Evolutionary conservation across 2,113 vertebrate genomes (phyloP).

Genomic region (Colistium nudipinnis): DNA sequence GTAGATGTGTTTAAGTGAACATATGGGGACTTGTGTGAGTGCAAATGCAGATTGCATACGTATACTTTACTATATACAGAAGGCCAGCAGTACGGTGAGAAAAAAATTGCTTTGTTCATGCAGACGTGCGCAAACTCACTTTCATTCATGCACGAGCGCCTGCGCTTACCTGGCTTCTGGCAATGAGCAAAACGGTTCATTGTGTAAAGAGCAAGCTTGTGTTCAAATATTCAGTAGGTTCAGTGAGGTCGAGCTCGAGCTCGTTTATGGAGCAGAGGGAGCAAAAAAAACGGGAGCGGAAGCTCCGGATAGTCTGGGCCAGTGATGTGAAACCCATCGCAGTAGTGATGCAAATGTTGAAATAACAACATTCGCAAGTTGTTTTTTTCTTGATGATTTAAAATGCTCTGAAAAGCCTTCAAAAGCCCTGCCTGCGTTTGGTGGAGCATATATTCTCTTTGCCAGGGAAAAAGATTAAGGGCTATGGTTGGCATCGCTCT

Average conservation of each 20-base stretch:
- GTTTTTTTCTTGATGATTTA: too few relatives aligned
- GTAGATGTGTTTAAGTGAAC: too few relatives aligned
- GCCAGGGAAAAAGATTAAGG: neutral
- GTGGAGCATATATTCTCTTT: neutral
- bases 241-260: conserved; percentile 53
- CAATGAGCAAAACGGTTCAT: conserved; percentile 42
- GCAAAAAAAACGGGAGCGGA: conserved; percentile 26
- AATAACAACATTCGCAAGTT: conserved; percentile 16
- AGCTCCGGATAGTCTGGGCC: conserved; percentile 40
- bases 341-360: neutral
- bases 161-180: conserved; percentile 35
- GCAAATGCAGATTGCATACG: neutral
- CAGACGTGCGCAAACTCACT: neutral
- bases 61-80: too few relatives aligned
- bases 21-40: too few relatives aligned
- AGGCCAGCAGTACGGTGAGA: neutral
- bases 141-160: conserved; percentile 24
- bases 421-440: neutral
- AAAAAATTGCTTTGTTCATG: neutral
- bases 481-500: neutral
- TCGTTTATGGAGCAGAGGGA: conserved; percentile 49
- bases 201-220: conserved; percentile 57
- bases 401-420: neutral
- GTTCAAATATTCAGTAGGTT: conserved; percentile 64
- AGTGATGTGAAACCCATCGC: conserved; percentile 22